Percentiles rank a stretch among this genome's conserved stretches.
These are phyloP conservation scores for Paralichthys olivaceus DNA, from an alignment of 2,113 vertebrate genomes.

Conservation along the genomic window DNA sequence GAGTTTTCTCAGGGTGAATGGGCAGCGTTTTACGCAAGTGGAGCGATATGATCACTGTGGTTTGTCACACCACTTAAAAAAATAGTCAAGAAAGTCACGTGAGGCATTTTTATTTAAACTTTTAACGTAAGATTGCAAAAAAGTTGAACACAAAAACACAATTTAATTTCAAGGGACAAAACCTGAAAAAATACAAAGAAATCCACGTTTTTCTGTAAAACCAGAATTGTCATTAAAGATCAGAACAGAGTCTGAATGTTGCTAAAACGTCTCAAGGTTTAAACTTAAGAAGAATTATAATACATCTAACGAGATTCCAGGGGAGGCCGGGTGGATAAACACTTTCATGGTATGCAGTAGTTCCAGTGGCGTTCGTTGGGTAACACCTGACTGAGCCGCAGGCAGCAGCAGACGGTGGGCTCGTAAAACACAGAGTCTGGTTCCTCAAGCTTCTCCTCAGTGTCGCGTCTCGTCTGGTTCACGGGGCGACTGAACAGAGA, in stretches of 20 bases:
- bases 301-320: background rate
- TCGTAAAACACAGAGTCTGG: conserved; percentile 83
- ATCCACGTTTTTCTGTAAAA: conserved; percentile 50
- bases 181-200: background rate
- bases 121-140: background rate
- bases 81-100: background rate
- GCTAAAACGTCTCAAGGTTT: background rate
- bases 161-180: background rate
- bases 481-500: conserved; percentile 84
- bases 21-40: too few relatives aligned
- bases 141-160: background rate
- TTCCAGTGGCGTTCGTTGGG: conserved; percentile 93
- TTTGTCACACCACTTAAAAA: too few relatives aligned
- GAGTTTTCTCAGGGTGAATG: too few relatives aligned
- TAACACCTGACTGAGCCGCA: conserved; percentile 87
- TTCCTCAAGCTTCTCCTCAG: background rate
- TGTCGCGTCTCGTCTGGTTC: background rate
- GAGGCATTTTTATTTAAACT: conserved; percentile 31
- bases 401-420: conserved; percentile 88
- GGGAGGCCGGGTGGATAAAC: background rate
- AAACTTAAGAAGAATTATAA: background rate
- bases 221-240: conserved; percentile 16
- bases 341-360: conserved; percentile 76
- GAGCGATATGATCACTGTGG: too few relatives aligned
- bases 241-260: background rate